phyloP scores from a whole-genome alignment of 1,140 invertebrate species.

The Hyles euphorbiae region DNA sequence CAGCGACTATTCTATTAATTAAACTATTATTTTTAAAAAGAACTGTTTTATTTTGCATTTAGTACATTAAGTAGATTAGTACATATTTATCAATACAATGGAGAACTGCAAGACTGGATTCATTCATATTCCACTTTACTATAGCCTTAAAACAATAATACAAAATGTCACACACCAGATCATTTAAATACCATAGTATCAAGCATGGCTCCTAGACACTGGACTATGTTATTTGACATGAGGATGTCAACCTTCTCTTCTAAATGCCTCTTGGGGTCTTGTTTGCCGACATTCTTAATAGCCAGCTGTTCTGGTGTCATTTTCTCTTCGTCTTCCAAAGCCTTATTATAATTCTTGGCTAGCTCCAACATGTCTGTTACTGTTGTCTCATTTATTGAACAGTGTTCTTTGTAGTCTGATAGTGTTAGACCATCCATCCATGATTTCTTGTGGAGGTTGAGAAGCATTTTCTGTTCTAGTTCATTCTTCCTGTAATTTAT shows the following conservation, averaged over 20 bases:
- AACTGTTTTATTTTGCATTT: constrained; percentile 53
- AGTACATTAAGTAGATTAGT: constrained; percentile 33
- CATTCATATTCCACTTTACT: constrained; percentile 39
- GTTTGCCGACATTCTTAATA: constrained; percentile 99
- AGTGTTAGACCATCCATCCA: constrained; percentile 99
- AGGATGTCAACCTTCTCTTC: constrained; percentile 98
- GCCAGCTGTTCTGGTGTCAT: constrained; percentile 99
- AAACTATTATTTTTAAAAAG: constrained; percentile 33
- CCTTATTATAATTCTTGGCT: constrained; percentile 99
- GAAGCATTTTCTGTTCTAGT: constrained; percentile 98
- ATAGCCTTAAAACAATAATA: constrained; percentile 42
- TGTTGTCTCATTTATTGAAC: constrained; percentile 92
- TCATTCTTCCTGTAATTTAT: constrained; percentile 99
- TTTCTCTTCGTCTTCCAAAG: constrained; percentile 99
- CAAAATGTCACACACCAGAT: constrained; percentile 39
- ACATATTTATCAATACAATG: constrained; percentile 46
- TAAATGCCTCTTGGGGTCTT: constrained; percentile 99
- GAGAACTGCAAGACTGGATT: constrained; percentile 40
- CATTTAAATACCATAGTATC: constrained; percentile 95
- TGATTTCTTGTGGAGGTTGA: constrained; percentile 99
- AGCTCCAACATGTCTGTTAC: constrained; percentile 98
- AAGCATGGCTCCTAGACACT: constrained; percentile 98
- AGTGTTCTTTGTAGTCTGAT: constrained; percentile 96
- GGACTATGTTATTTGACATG: constrained; percentile 99
- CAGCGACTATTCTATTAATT: constrained; percentile 48